Evolutionary conservation across 1,140 invertebrate genomes (phyloP).

Genomic region (Lordiphosa collinella): DNA sequence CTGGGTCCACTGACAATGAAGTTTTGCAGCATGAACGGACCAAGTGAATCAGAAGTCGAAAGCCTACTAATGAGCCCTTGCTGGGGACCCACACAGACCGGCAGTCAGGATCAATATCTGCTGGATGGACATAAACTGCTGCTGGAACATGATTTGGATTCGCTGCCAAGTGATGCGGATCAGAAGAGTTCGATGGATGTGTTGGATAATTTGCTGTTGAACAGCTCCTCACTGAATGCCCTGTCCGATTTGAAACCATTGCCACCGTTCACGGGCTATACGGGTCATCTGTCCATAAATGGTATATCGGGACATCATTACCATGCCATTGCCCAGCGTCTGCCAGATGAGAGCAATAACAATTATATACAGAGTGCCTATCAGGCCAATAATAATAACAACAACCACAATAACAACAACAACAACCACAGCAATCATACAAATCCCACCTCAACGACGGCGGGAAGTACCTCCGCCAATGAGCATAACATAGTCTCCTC

Average conservation of each 20-base stretch:
- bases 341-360: constrained; percentile 86
- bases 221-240: constrained; percentile 81
- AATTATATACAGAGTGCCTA: constrained; percentile 83
- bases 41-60: constrained; percentile 80
- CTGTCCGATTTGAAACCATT: constrained; percentile 92
- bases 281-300: constrained; percentile 89
- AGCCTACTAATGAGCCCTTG: constrained; percentile 79
- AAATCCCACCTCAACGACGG: constrained; percentile 66
- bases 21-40: constrained; percentile 80
- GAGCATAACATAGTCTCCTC: constrained; percentile 85
- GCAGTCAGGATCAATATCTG: constrained; percentile 78
- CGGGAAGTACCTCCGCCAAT: constrained; percentile 54
- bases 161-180: constrained; percentile 76
- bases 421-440: too few relatives aligned
- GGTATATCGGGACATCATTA: constrained; percentile 92
- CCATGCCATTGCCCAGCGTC: constrained; percentile 87
- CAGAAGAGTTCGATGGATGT: constrained; percentile 83
- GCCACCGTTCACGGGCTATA: constrained; percentile 92
- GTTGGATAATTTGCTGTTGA: constrained; percentile 84
- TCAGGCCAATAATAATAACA: constrained; percentile 68
- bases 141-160: constrained; percentile 77
- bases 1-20: constrained; percentile 79
- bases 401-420: too few relatives aligned
- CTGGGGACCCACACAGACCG: constrained; percentile 77
- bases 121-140: constrained; percentile 79